Evolutionary conservation across 1,140 invertebrate species (phyloP).

Genomic region (Cydia splendana): DNA sequence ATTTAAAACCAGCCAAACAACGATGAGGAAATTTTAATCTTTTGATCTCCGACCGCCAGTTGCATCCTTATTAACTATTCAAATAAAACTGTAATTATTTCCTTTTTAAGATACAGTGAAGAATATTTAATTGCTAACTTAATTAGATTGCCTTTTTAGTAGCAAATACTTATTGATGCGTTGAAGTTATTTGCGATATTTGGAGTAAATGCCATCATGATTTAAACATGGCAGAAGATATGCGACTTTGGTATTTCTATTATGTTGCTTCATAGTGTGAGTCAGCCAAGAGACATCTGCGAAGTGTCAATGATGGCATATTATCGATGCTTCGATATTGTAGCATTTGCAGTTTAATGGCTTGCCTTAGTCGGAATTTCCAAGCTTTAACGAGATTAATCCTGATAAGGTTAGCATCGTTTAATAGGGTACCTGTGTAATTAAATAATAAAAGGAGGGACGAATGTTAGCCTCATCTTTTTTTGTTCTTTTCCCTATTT

Average conservation of each 20-base stretch:
- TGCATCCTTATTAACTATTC: not conserved
- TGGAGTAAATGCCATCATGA: not conserved
- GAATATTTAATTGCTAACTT: not conserved
- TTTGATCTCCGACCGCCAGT: not conserved
- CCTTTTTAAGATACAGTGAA: not conserved
- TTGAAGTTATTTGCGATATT: not conserved
- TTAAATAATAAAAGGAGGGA: too few relatives aligned
- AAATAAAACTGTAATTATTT: not conserved
- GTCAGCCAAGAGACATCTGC: not conserved
- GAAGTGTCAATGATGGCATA: not conserved
- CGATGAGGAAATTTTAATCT: not conserved
- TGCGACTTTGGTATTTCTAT: conserved; percentile 12
- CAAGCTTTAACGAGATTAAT: not conserved
- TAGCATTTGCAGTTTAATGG: not conserved
- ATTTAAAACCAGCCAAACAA: too few relatives aligned
- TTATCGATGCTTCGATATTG: not conserved
- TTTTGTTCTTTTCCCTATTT: too few relatives aligned
- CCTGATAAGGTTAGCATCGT: not conserved
- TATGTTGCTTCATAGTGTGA: not conserved
- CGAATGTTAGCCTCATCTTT: too few relatives aligned
- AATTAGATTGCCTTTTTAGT: not conserved
- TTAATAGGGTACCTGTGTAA: too few relatives aligned
- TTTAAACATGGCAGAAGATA: not conserved
- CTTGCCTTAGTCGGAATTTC: not conserved
- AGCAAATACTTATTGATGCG: not conserved